Conservation (phyloP, 2,797 vertebrate species). For the Enteromius treurensis region DNA sequence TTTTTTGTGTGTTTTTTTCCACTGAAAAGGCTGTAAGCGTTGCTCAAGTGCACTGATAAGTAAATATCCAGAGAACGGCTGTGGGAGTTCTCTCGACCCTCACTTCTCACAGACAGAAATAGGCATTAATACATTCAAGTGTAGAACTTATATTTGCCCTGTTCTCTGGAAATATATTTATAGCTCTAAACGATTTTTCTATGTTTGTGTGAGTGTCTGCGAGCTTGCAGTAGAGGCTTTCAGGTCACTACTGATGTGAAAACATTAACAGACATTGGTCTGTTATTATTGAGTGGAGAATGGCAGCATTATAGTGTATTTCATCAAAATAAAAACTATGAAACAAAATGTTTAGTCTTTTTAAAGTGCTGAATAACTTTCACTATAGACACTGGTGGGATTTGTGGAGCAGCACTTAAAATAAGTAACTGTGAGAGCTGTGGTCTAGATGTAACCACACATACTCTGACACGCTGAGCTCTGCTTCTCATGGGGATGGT, state of each 20-base stretch:
- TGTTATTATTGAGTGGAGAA: not conserved
- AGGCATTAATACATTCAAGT: slow-evolving; percentile 55
- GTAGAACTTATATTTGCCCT: slow-evolving; percentile 53
- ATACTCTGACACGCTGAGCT: not conserved
- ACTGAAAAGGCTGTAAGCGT: not conserved
- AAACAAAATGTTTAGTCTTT: not conserved
- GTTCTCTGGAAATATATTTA: slow-evolving; percentile 60
- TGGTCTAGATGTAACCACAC: not conserved
- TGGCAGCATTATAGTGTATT: not conserved
- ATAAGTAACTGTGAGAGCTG: not conserved
- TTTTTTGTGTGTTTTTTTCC: not conserved
- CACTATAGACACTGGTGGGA: not conserved
- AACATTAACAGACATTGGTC: slow-evolving; percentile 7
- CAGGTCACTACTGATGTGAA: not conserved
- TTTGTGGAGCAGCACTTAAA: not conserved
- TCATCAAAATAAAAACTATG: not conserved
- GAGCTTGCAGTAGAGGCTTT: not conserved
- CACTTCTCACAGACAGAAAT: slow-evolving; percentile 75
- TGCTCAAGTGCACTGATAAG: slow-evolving; percentile 21
- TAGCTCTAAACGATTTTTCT: slow-evolving; percentile 26
- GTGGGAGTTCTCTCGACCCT: slow-evolving; percentile 69
- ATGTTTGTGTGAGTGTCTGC: not conserved
- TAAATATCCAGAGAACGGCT: slow-evolving; percentile 54
- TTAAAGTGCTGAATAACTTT: slow-evolving; percentile 8
- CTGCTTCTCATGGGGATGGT: not conserved